Conservation (phyloP, 2,797 vertebrate genomes). For the Notoglanidium macrostoma region DNA sequence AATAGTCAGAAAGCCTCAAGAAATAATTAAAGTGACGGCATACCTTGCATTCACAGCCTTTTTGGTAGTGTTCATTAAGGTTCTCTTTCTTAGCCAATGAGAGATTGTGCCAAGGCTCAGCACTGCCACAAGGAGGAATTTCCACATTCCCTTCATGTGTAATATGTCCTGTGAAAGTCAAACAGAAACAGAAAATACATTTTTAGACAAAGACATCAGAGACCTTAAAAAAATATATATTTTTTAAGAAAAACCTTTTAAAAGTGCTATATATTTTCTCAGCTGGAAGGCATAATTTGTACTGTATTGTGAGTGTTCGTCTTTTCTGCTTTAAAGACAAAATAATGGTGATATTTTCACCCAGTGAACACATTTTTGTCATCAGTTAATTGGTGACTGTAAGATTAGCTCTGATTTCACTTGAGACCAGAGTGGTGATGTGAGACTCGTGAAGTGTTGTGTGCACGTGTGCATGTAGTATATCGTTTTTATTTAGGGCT, state of each 20-base stretch:
- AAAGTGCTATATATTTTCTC: too few relatives aligned
- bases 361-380: too few relatives aligned
- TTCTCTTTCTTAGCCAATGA: constrained; percentile 87
- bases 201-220: not conserved
- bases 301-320: too few relatives aligned
- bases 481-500: too few relatives aligned
- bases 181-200: constrained; percentile 75
- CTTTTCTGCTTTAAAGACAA: too few relatives aligned
- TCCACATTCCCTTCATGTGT: constrained; percentile 83
- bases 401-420: too few relatives aligned
- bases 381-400: too few relatives aligned
- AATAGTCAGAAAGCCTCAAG: not conserved
- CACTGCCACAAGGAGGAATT: constrained; percentile 86
- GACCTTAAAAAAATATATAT: not conserved
- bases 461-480: too few relatives aligned
- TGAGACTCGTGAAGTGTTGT: too few relatives aligned
- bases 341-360: too few relatives aligned
- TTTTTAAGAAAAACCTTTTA: constrained; percentile 61
- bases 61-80: constrained; percentile 88
- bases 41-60: constrained; percentile 91
- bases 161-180: constrained; percentile 77
- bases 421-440: too few relatives aligned
- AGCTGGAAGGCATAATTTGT: too few relatives aligned
- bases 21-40: constrained; percentile 53
- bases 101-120: constrained; percentile 87